These are phyloP conservation scores for Zaprionus gabonicus DNA, from an alignment of 1,140 invertebrate species.

Conservation along the genomic window DNA sequence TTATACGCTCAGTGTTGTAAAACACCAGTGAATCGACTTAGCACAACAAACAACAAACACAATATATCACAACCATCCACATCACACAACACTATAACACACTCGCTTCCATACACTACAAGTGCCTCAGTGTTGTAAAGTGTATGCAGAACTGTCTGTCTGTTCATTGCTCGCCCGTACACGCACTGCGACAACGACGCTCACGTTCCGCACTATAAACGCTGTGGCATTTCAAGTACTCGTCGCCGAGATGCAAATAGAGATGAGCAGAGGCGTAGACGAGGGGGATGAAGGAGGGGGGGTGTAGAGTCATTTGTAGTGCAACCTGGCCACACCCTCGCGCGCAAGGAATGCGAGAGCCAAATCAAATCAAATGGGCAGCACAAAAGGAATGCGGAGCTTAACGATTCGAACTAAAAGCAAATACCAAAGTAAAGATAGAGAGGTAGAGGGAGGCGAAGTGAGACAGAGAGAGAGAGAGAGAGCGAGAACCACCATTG, in stretches of 20 bases:
- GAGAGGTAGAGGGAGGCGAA: not conserved
- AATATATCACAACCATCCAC: too few relatives aligned
- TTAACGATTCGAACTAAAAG: slow-evolving; percentile 31
- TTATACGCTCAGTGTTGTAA: too few relatives aligned
- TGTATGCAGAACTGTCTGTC: slow-evolving; percentile 10
- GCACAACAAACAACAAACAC: too few relatives aligned
- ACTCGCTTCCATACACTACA: too few relatives aligned
- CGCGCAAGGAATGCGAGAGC: slow-evolving; percentile 42
- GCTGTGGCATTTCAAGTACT: slow-evolving; percentile 68
- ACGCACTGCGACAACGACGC: slow-evolving; percentile 18
- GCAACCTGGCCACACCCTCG: slow-evolving; percentile 38
- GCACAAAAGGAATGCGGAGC: slow-evolving; percentile 36
- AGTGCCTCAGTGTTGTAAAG: not conserved
- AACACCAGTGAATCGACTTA: too few relatives aligned
- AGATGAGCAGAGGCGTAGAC: slow-evolving; percentile 17
- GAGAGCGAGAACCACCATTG: not conserved
- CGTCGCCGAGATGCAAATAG: slow-evolving; percentile 13
- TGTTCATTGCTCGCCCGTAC: slow-evolving; percentile 11
- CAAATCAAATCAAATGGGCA: slow-evolving; percentile 43
- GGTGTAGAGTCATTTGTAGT: slow-evolving; percentile 27
- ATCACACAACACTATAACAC: too few relatives aligned
- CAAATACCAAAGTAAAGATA: slow-evolving; percentile 5
- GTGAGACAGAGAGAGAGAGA: not conserved
- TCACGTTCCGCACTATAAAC: slow-evolving; percentile 73
- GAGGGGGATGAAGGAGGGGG: not conserved